These are phyloP conservation scores for Altica lythri DNA, from an alignment of 2,888 invertebrate genomes.

Conservation along the genomic window DNA sequence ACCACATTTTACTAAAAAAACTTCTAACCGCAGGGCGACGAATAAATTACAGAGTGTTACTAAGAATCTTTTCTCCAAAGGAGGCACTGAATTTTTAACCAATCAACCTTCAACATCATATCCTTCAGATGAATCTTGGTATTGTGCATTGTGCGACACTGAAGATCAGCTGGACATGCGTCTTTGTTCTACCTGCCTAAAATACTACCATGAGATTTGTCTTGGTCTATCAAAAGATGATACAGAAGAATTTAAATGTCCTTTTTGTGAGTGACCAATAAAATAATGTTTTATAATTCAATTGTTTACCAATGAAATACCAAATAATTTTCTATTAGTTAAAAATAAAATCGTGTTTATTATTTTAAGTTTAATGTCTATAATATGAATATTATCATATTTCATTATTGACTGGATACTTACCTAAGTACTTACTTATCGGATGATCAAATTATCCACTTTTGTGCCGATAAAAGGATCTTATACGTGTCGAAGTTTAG, in stretches of 20 bases:
- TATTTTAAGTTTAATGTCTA: background rate
- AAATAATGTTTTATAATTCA: background rate
- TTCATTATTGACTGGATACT: background rate
- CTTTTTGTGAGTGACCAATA: background rate
- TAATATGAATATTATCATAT: background rate
- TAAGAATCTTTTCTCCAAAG: background rate
- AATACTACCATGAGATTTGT: background rate
- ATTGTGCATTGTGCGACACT: constrained; percentile 1
- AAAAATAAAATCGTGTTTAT: background rate
- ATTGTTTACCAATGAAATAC: background rate
- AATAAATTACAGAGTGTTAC: background rate
- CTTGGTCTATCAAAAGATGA: background rate
- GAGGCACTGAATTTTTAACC: too few relatives aligned
- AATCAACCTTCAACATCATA: constrained; percentile 5
- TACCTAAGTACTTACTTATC: too few relatives aligned
- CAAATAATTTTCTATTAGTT: background rate
- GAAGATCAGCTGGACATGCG: constrained; percentile 2
- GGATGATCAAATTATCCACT: too few relatives aligned
- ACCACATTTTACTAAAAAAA: background rate
- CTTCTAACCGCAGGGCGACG: too few relatives aligned
- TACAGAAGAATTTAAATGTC: too few relatives aligned
- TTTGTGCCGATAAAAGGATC: background rate
- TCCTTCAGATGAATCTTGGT: background rate
- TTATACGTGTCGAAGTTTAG: constrained; percentile 1
- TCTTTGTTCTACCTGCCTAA: background rate